A percentile compares a stretch with the other conserved stretches of the same genome.
phyloP scores from a whole-genome alignment of 2,797 vertebrate genomes.

The Clarias fuscus region DNA sequence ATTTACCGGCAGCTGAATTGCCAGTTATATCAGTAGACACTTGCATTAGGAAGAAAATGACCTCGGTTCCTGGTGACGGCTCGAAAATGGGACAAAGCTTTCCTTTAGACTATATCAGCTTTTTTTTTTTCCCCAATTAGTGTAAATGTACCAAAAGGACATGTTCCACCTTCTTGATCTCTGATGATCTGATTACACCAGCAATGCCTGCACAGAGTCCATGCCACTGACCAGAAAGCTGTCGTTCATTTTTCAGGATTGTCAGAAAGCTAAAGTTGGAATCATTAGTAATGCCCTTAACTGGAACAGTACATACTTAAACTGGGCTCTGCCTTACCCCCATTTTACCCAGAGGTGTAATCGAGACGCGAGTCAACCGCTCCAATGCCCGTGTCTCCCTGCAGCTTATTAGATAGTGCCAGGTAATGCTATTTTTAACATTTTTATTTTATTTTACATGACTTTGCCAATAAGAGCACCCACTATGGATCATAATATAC shows the following conservation, averaged over 20 bases:
- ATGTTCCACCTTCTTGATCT: not conserved
- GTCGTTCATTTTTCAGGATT: not conserved
- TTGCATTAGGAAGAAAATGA: not conserved
- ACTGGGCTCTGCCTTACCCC: not conserved
- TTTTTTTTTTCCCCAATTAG: not conserved
- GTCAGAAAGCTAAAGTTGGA: not conserved
- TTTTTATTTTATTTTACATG: too few species aligned
- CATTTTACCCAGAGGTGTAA: too few species aligned
- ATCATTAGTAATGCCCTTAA: not conserved
- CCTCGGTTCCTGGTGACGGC: conserved; percentile 18
- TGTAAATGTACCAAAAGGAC: conserved; percentile 3
- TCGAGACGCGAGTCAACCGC: too few species aligned
- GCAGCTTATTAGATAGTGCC: too few species aligned
- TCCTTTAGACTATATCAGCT: conserved; percentile 20
- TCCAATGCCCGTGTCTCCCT: too few species aligned
- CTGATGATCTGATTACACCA: not conserved
- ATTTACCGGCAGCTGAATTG: conserved; percentile 35
- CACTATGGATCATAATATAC: too few species aligned
- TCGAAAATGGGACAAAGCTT: conserved; percentile 15
- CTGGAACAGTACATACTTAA: not conserved
- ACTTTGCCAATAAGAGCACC: too few species aligned
- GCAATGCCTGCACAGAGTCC: not conserved
- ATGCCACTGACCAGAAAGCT: not conserved
- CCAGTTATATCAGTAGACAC: conserved; percentile 18
- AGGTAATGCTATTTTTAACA: too few species aligned